phyloP scores from a whole-genome alignment of 1,140 invertebrate species.

The Lucilia sericata region DNA sequence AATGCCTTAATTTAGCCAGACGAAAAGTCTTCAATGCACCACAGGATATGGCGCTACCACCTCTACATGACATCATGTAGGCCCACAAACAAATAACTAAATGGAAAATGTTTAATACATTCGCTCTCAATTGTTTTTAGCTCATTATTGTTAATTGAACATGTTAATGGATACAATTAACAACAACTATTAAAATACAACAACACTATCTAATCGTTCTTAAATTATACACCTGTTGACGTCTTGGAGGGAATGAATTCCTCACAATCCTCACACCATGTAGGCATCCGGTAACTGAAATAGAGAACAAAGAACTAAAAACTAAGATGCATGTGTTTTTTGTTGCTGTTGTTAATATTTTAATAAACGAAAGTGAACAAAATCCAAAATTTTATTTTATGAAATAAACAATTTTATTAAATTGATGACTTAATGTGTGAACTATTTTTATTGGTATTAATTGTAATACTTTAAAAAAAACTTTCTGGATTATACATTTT shows the following conservation, averaged over 20 bases:
- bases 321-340: background rate
- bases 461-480: no score
- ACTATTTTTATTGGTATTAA: no score
- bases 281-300: background rate
- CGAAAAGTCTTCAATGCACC: slow-evolving; percentile 23
- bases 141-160: slow-evolving; percentile 18
- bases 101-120: background rate
- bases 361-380: background rate
- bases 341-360: background rate
- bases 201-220: background rate
- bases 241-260: background rate
- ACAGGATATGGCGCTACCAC: slow-evolving; percentile 19
- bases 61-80: background rate
- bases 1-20: background rate
- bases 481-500: no score
- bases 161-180: slow-evolving; percentile 24
- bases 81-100: background rate
- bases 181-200: background rate
- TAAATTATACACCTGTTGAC: slow-evolving; percentile 26
- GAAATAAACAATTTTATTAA: background rate
- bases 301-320: background rate
- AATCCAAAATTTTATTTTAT: background rate
- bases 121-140: background rate
- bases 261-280: background rate
- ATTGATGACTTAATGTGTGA: no score